phyloP scores from a whole-genome alignment of 2,113 vertebrate species.

The Ploceus nigricollis region DNA sequence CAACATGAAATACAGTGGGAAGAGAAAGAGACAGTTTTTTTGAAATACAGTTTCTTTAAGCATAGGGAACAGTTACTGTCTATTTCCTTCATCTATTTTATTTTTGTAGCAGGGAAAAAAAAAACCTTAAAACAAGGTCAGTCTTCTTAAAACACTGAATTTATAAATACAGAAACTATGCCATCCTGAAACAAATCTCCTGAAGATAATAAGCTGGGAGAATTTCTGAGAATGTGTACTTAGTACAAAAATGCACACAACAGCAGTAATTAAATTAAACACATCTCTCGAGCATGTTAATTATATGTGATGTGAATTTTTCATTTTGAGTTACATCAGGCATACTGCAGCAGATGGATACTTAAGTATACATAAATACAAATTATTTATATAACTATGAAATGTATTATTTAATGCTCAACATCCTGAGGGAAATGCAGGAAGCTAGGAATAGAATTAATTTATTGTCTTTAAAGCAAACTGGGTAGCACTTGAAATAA shows the following conservation, averaged over 20 bases:
- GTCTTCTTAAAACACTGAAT: not conserved
- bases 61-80: not conserved
- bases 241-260: not conserved
- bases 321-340: slow-evolving; percentile 21
- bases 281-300: not conserved
- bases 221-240: not conserved
- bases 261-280: slow-evolving; percentile 43
- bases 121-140: not conserved
- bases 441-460: not conserved
- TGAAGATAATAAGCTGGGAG: not conserved
- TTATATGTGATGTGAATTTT: not conserved
- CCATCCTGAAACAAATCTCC: not conserved
- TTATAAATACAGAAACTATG: not conserved
- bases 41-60: not conserved
- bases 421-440: not conserved
- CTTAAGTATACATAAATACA: not conserved
- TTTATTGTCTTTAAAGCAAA: not conserved
- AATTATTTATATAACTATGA: not conserved
- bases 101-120: not conserved
- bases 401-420: not conserved
- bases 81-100: not conserved
- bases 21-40: not conserved
- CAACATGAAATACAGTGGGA: not conserved
- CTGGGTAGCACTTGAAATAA: not conserved
- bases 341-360: not conserved